Evolutionary conservation across 2,113 vertebrate species (phyloP), one percentile per base, ranked within the genome.

Genomic region (Chionis minor): DNA sequence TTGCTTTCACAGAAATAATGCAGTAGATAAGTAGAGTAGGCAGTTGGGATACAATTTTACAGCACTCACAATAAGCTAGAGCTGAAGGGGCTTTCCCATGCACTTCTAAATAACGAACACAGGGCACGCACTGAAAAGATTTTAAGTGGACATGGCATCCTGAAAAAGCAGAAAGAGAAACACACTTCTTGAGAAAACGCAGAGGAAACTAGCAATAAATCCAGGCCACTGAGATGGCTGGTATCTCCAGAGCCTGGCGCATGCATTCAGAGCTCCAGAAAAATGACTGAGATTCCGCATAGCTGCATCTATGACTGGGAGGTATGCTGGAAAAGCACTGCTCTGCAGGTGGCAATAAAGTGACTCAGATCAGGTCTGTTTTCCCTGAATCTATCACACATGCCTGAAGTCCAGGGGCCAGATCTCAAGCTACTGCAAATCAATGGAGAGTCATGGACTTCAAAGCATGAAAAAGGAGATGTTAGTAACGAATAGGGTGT

Each of bases 1-100:
- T 88, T 95, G 96, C 92, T 95, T 96, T 94, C 96, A 95, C 88
- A 97, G 94, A 87, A 96, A 96, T 97, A 96, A 87, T 81, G 63
- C 82, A 54, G 94, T 24, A 96, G 92, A 94, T 90, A 92, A 97
- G 96, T 33, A 67, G 95, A 83, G 96, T n/a, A 80, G 91, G 95
- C 95, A 90, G 91, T 91, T 72, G 78, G 83, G 81, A 82, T 30
- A 72, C 78, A 73, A 33, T 12, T 83, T 62, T 75, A 49, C 66
- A 83, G 84, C 87, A 10, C 77, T 87, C 49, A 66, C 58, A 95
- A 28, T 69, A 45, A 80, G 55, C 81, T 66, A 17, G 8, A 80
- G 92, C 83, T 95, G 95, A 90, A 90, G 94, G 91, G 89, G 30
- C 62, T 96, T 97, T 94, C 94, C 91, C 38, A 9, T 18, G 54